Conservation (phyloP, 1,140 invertebrate species). For the Zeugodacus cucurbitae region DNA sequence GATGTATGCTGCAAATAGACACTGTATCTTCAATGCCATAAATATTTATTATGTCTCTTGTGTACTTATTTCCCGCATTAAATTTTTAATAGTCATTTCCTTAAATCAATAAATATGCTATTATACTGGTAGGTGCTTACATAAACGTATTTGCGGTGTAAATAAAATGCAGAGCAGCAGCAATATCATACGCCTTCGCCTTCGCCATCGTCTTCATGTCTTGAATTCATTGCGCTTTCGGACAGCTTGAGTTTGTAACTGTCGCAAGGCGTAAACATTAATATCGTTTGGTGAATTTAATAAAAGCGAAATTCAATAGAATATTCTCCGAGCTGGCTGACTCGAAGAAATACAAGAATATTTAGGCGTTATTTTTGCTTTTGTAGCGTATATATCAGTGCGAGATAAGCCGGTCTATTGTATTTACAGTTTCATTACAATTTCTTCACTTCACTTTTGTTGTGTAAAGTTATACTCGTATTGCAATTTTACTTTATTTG, state of each 20-base stretch:
- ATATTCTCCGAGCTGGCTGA: too few species aligned
- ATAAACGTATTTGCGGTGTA: neutral
- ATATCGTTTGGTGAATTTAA: too few species aligned
- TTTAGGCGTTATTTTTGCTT: too few species aligned
- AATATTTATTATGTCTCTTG: neutral
- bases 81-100: neutral
- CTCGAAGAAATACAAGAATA: too few species aligned
- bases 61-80: neutral
- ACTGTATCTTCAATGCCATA: neutral
- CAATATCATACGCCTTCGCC: neutral
- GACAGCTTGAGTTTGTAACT: neutral
- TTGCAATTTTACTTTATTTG: too few species aligned
- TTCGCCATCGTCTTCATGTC: neutral
- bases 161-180: neutral
- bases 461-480: too few species aligned
- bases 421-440: too few species aligned
- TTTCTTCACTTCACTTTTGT: too few species aligned
- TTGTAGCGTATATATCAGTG: too few species aligned
- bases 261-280: neutral
- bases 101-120: neutral
- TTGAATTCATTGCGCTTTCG: neutral
- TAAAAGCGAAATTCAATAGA: too few species aligned
- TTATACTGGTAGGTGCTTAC: neutral
- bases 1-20: neutral
- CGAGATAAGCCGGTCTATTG: too few species aligned